Percentiles rank a stretch among this genome's conserved stretches.
These are phyloP conservation scores for Ephestia elutella DNA, from an alignment of 1,140 invertebrate species.

Conservation along the genomic window DNA sequence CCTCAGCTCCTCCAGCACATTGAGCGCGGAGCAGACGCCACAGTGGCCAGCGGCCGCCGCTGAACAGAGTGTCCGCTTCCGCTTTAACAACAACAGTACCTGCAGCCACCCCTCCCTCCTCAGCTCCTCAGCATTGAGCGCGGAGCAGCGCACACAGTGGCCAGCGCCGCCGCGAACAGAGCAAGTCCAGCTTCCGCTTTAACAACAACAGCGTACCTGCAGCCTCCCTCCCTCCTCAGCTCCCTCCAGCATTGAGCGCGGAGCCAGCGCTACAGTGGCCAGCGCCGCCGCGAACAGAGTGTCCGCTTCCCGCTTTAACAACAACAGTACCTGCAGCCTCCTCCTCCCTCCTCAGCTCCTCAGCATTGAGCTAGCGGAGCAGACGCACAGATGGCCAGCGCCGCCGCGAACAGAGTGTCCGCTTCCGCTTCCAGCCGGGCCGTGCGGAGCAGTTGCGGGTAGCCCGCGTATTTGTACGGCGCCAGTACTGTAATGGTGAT, in stretches of 20 bases:
- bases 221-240: no score
- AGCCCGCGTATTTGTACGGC: conserved; percentile 99
- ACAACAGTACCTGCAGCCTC: no score
- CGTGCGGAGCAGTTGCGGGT: conserved; percentile 97
- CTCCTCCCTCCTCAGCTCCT: no score
- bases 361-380: conserved; percentile 91
- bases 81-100: no score
- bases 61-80: conserved; percentile 96
- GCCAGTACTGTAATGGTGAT: conserved; percentile 93
- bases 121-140: no score
- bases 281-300: no score
- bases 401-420: conserved; percentile 86
- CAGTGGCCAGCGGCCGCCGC: conserved; percentile 65
- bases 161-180: no score
- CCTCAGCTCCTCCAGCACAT: conserved; percentile 94
- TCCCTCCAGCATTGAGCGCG: conserved; percentile 96
- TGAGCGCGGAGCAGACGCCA: conserved; percentile 89
- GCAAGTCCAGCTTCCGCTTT: no score
- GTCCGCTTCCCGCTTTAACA: no score
- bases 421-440: conserved; percentile 95
- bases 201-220: no score
- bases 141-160: conserved; percentile 98
- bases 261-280: conserved; percentile 88
- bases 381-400: conserved; percentile 84
- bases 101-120: no score